Evolutionary conservation across 1,140 invertebrate species (phyloP), one percentile per base, ranked within the genome.

Genomic region (Lamellibrachia luymesi): DNA sequence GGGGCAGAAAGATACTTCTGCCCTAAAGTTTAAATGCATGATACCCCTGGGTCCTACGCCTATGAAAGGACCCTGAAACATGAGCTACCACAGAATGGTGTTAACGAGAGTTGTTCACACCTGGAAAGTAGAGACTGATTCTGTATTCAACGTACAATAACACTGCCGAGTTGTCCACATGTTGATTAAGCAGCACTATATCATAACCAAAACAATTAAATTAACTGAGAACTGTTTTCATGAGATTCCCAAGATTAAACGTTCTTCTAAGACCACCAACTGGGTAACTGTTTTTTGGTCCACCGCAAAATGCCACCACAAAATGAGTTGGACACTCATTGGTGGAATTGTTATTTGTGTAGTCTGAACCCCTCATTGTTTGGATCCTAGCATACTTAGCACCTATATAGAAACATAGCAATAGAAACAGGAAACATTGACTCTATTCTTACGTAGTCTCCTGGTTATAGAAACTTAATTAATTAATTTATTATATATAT

Each of bases 401-500:
- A 80, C 4, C 64, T 80, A 2, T 80, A 80, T 17, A 56, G 52
- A 38, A 38, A 38, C 38, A 38, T 38, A 38, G 38, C 0, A 17
- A 22, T 80, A 80, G 64, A 80, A 80, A 80, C 13, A 50, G 49
- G 51, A 91, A 91, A 27, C n/a, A n/a, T 50, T 4, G n/a, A 8
- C 49, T 22, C 13, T 50, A n/a, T 50, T 91, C 51, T 91, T 91
- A 51, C 2, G 49, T 50, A 51, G 13, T 51, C 50, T 22, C 22
- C 92, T 56, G 38, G 17, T 51, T 64, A 92, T 5, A 51, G 50
- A 50, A 51, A 92, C 56, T 51, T 92, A 92, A 22, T 51, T 51
- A 92, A 92, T 92, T 51, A 56, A 92, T 92, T 51, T 51, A 92
- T 80, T 80, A 22, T 80, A 80, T 80, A 92, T 92, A 92, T 92